Conservation (phyloP, 2,797 vertebrate species). For the Anguilla pacifica region DNA sequence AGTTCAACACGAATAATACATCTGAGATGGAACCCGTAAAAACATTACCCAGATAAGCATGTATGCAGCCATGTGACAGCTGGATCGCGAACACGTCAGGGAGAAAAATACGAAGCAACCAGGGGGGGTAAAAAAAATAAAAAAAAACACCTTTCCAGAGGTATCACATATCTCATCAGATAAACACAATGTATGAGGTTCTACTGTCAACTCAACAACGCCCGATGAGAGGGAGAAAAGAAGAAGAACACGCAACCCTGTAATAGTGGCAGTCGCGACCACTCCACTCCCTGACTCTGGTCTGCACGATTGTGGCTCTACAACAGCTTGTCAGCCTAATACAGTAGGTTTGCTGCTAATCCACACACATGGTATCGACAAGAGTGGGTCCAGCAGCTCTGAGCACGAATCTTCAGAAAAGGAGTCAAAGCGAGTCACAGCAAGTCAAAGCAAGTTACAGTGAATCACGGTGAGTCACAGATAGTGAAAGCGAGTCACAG, state of each 20-base stretch:
- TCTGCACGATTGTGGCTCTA: neutral
- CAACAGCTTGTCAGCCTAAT: neutral
- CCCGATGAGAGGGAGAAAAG: neutral
- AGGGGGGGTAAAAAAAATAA: too few relatives aligned
- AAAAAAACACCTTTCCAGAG: neutral
- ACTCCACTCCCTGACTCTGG: too few relatives aligned
- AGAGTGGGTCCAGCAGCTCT: neutral
- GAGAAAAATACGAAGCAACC: neutral
- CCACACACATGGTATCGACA: neutral
- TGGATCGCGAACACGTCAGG: neutral
- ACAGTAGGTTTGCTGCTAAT: neutral
- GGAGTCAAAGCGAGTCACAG: neutral
- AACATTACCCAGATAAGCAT: neutral
- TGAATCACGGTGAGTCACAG: too few relatives aligned
- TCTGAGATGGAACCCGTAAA: neutral
- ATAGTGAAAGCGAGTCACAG: too few relatives aligned
- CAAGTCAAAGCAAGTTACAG: neutral
- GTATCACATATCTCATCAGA: neutral
- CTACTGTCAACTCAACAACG: neutral
- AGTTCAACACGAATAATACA: neutral
- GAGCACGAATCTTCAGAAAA: neutral
- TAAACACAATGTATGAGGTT: neutral
- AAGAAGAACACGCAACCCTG: neutral
- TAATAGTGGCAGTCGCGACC: neutral
- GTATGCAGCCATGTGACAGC: neutral